phyloP scores from a whole-genome alignment of 1,140 invertebrate genomes.

The Phortica variegata region DNA sequence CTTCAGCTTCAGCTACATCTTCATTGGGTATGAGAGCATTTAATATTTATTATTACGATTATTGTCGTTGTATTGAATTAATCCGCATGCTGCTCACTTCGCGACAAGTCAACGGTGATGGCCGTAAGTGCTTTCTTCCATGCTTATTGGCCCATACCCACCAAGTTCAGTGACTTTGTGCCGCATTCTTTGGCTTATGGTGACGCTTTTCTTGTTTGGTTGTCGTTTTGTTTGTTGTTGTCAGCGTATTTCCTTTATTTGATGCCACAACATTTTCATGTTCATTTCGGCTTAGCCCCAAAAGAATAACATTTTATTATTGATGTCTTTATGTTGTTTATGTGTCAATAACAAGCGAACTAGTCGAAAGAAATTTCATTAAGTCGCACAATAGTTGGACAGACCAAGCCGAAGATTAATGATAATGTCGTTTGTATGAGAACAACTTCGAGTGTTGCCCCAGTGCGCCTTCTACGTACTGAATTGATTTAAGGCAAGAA shows the following conservation, averaged over 20 bases:
- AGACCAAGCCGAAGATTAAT: too few relatives aligned
- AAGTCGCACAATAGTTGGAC: slow-evolving; percentile 19
- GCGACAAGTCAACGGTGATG: too few relatives aligned
- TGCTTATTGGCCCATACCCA: neutral
- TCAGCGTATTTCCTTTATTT: neutral
- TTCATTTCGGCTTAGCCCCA: too few relatives aligned
- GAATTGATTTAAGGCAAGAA: too few relatives aligned
- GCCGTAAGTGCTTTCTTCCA: too few relatives aligned
- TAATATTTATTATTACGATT: slow-evolving; percentile 55
- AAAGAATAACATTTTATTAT: slow-evolving; percentile 42
- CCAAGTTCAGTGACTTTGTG: slow-evolving; percentile 38
- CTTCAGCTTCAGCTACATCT: too few relatives aligned
- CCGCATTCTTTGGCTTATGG: neutral
- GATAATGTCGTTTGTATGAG: too few relatives aligned
- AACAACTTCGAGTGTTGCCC: too few relatives aligned
- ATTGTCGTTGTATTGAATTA: too few relatives aligned
- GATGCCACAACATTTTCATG: too few relatives aligned
- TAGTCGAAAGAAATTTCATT: slow-evolving; percentile 54
- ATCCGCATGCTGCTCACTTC: slow-evolving; percentile 36
- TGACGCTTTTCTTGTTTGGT: neutral
- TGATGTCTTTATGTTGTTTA: slow-evolving; percentile 47
- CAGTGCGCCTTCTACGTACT: too few relatives aligned
- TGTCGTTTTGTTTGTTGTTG: neutral
- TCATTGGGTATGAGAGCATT: slow-evolving; percentile 49
- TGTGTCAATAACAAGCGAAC: slow-evolving; percentile 52